Conservation (phyloP, 2,888 invertebrate genomes). For the Melieria omissa region DNA sequence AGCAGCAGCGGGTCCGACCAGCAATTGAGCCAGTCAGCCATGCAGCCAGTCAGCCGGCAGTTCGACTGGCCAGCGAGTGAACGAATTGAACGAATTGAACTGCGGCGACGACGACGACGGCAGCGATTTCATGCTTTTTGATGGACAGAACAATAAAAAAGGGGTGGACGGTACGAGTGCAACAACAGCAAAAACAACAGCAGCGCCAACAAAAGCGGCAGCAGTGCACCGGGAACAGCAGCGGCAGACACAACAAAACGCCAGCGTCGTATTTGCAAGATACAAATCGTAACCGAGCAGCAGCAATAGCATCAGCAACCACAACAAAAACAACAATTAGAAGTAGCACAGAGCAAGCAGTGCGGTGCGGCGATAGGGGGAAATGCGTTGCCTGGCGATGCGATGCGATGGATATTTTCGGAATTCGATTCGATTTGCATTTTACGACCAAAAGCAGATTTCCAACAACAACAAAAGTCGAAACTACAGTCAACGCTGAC, state of each 20-base stretch:
- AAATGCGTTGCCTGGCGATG: slow-evolving; percentile 3
- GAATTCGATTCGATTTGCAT: slow-evolving; percentile 31
- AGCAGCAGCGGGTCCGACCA: slow-evolving; percentile 2
- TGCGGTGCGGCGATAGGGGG: background rate
- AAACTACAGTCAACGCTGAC: too few relatives aligned
- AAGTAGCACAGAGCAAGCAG: too few relatives aligned
- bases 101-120: slow-evolving; percentile 7
- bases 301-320: background rate
- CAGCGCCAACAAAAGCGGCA: slow-evolving; percentile 26
- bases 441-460: slow-evolving; percentile 29
- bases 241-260: slow-evolving; percentile 29
- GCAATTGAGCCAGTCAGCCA: slow-evolving; percentile 9
- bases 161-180: slow-evolving; percentile 60
- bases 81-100: slow-evolving; percentile 29
- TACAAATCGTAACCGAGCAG: background rate
- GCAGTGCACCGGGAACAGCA: slow-evolving; percentile 42
- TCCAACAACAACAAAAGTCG: slow-evolving; percentile 12
- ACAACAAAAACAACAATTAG: background rate
- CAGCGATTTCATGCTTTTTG: slow-evolving; percentile 49
- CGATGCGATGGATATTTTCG: slow-evolving; percentile 15
- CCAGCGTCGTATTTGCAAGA: background rate
- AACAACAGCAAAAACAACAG: slow-evolving; percentile 45
- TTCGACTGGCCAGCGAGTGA: slow-evolving; percentile 26
- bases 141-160: slow-evolving; percentile 67
- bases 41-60: slow-evolving; percentile 7